phyloP scores from a whole-genome alignment of 2,888 invertebrate genomes.

The Drosophila mettleri region DNA sequence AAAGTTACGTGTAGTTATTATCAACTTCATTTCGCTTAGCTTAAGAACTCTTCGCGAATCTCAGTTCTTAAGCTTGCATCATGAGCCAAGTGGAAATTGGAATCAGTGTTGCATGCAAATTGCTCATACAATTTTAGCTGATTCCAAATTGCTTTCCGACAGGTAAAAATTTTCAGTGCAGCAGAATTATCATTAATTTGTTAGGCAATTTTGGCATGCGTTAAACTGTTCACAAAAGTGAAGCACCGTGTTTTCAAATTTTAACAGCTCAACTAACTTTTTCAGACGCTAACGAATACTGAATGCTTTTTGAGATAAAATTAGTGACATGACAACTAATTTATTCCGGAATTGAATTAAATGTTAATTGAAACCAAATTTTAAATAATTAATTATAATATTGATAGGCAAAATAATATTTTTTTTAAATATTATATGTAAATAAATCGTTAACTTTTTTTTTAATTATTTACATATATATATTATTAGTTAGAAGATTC shows the following conservation, averaged over 20 bases:
- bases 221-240: slow-evolving; percentile 1
- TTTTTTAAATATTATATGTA: too few species aligned
- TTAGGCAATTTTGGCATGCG: slow-evolving; percentile 26
- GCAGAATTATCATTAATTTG: slow-evolving; percentile 56
- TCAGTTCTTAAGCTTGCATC: neutral
- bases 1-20: neutral
- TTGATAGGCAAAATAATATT: too few species aligned
- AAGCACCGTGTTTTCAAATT: slow-evolving; percentile 2
- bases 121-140: slow-evolving; percentile 13
- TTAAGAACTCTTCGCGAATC: neutral
- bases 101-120: slow-evolving; percentile 39
- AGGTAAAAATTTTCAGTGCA: slow-evolving; percentile 2
- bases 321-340: neutral
- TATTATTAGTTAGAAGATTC: too few species aligned
- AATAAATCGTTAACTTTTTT: too few species aligned
- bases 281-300: neutral
- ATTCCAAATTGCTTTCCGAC: slow-evolving; percentile 4
- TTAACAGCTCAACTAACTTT: neutral
- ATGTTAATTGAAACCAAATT: too few species aligned
- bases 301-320: neutral
- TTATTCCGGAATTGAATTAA: too few species aligned
- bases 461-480: too few species aligned
- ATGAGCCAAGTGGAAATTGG: neutral
- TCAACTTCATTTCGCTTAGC: neutral
- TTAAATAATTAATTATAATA: neutral